Conservation (phyloP, 2,888 invertebrate species). For the Gymnoscelis rufifasciata region DNA sequence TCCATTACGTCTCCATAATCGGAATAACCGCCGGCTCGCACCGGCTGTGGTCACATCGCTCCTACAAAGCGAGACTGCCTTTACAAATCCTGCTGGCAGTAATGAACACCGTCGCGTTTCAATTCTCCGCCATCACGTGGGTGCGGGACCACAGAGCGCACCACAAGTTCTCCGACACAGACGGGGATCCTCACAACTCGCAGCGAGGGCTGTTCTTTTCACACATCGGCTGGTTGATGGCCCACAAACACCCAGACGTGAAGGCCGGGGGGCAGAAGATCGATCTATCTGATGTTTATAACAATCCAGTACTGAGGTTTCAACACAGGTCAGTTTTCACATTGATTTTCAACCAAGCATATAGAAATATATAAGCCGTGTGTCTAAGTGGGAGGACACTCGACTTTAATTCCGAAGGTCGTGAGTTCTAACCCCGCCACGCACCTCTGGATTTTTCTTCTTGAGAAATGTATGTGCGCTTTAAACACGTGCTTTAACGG, state of each 20-base stretch:
- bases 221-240: constrained; percentile 92
- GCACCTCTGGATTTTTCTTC: too few species aligned
- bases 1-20: constrained; percentile 10
- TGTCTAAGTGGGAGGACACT: too few species aligned
- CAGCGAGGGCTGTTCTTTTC: constrained; percentile 92
- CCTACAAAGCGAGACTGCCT: constrained; percentile 37
- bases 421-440: too few species aligned
- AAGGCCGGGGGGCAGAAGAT: constrained; percentile 83
- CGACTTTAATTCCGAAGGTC: too few species aligned
- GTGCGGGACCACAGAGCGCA: constrained; percentile 85
- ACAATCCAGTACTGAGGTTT: constrained; percentile 83
- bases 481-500: too few species aligned
- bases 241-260: constrained; percentile 87
- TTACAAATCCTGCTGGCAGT: constrained; percentile 32
- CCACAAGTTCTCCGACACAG: constrained; percentile 91
- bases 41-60: constrained; percentile 38
- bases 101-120: constrained; percentile 32
- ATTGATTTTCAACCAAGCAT: not conserved
- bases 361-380: too few species aligned
- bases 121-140: constrained; percentile 77
- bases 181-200: constrained; percentile 91
- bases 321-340: constrained; percentile 80
- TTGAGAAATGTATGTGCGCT: too few species aligned
- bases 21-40: constrained; percentile 40
- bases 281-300: constrained; percentile 83